A percentile compares a stretch with the other conserved stretches of the same genome.
Conservation (phyloP, 2,797 vertebrate genomes). For the Sebastes miniatus region DNA sequence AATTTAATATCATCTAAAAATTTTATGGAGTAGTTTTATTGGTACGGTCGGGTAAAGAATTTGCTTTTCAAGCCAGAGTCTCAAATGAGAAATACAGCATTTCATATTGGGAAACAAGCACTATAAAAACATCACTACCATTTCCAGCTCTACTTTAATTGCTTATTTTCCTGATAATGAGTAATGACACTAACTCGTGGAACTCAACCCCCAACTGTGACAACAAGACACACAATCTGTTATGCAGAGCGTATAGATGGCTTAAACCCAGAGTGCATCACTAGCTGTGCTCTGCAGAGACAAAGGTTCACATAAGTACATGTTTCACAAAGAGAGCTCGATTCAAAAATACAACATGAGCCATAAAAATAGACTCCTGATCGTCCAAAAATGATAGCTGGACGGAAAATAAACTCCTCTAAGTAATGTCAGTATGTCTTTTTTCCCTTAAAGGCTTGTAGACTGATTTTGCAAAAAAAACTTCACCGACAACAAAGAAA, state of each 20-base stretch:
- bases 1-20: conserved; percentile 1
- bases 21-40: conserved; percentile 9
- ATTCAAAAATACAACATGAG: background rate
- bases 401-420: background rate
- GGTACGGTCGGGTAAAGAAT: background rate
- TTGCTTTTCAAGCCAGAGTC: background rate
- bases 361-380: background rate
- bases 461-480: background rate
- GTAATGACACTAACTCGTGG: background rate
- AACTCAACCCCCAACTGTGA: background rate
- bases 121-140: background rate
- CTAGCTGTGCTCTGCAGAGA: background rate
- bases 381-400: background rate
- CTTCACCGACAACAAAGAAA: background rate
- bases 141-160: background rate
- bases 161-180: background rate
- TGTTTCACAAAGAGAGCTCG: background rate
- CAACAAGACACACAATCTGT: background rate
- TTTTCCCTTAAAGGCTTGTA: background rate
- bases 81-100: background rate
- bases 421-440: background rate
- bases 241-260: background rate
- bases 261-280: background rate
- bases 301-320: background rate
- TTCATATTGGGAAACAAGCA: background rate